Evolutionary conservation across 30 jellyfish, hydroid and myxozoan genomes (phyloP).

Genomic region (Chrysaora quinquecirrha): DNA sequence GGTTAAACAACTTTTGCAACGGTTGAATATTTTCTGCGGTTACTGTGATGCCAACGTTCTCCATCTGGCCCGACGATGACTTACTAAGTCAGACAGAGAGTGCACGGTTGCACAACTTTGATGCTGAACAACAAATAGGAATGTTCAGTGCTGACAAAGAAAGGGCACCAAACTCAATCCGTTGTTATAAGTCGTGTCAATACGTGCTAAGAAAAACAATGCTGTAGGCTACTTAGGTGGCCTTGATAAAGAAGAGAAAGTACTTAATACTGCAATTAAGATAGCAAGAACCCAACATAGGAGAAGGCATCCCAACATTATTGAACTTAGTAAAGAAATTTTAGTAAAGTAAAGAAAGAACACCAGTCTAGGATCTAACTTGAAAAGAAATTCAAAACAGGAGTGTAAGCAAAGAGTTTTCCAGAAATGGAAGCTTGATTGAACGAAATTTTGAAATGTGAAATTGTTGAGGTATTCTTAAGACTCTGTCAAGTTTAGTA

Average conservation of each 20-base stretch:
- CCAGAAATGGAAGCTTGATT: background rate
- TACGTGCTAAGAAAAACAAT: slow-evolving; percentile 32
- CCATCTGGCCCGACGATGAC: no score
- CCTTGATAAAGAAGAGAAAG: background rate
- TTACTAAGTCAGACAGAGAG: slow-evolving; percentile 3
- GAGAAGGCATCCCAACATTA: background rate
- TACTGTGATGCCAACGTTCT: no score
- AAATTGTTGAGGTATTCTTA: background rate
- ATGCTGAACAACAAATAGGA: slow-evolving; percentile 32
- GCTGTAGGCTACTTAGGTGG: slow-evolving; percentile 13
- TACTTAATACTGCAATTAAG: slow-evolving; percentile 23
- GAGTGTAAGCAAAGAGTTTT: background rate
- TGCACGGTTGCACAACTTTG: slow-evolving; percentile 33
- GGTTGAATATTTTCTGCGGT: no score
- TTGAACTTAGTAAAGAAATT: no score
- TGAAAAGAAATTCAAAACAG: slow-evolving; percentile 18
- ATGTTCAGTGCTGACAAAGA: slow-evolving; percentile 29
- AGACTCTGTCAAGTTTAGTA: background rate
- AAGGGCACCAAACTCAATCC: slow-evolving; percentile 30
- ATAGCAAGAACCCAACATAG: background rate
- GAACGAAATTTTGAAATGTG: background rate
- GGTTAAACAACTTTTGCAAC: no score
- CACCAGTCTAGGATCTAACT: background rate
- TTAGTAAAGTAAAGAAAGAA: slow-evolving; percentile 17
- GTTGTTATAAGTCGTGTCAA: slow-evolving; percentile 29